Conservation (phyloP, 2,113 vertebrate species). For the Cyprinodon variegatus region DNA sequence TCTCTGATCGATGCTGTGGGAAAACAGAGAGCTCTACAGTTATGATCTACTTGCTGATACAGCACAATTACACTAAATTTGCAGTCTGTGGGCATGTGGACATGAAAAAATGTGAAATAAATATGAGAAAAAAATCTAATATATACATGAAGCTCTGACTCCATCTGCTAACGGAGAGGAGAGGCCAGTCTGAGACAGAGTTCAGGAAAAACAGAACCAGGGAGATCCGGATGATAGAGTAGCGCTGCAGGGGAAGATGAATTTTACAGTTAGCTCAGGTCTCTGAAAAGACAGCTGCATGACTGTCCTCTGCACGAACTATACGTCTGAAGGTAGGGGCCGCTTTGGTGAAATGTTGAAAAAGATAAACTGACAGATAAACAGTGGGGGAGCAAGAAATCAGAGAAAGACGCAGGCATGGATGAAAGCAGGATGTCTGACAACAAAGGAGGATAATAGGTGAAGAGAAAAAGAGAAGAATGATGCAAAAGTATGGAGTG, state of each 20-base stretch:
- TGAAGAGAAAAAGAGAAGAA: constrained; percentile 6
- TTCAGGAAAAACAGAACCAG: constrained; percentile 17
- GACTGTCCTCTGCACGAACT: constrained; percentile 14
- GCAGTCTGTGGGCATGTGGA: background rate
- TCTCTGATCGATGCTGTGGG: too few relatives aligned
- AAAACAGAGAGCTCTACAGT: background rate
- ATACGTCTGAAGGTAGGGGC: constrained; percentile 7
- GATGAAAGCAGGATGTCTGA: constrained; percentile 23
- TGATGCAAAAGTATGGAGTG: background rate
- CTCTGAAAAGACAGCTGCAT: background rate
- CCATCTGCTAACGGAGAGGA: constrained; percentile 10
- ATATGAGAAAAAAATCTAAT: background rate
- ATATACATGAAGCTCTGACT: background rate
- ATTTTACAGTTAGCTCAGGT: constrained; percentile 26
- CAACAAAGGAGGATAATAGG: constrained; percentile 3
- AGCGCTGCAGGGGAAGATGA: constrained; percentile 9
- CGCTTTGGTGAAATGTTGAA: background rate
- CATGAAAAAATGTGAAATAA: background rate
- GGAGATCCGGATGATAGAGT: constrained; percentile 8
- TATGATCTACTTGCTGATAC: background rate
- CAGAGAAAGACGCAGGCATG: constrained; percentile 27
- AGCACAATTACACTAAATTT: background rate
- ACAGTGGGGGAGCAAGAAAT: constrained; percentile 16
- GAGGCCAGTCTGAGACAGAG: constrained; percentile 25
- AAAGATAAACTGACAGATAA: constrained; percentile 27